These are phyloP conservation scores for Megalopta genalis DNA, from an alignment of 1,140 invertebrate genomes.

Conservation along the genomic window DNA sequence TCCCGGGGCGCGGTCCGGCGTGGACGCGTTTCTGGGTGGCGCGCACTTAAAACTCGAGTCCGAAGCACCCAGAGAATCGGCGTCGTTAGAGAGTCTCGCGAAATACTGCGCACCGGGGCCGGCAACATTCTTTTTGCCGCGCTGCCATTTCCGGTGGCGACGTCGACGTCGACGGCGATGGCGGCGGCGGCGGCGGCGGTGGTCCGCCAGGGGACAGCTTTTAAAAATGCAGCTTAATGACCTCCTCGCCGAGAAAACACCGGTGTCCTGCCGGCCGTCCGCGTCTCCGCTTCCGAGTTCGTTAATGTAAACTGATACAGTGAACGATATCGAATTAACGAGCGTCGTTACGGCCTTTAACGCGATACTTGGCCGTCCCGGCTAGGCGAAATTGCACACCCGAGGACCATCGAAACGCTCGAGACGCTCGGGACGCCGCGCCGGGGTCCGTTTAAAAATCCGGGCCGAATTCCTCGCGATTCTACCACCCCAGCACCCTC, in stretches of 20 bases:
- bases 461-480: too few species aligned
- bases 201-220: conserved; percentile 16
- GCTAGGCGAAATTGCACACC: conserved; percentile 3
- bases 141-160: conserved; percentile 19
- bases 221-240: conserved; percentile 54
- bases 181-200: neutral
- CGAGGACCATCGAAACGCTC: neutral
- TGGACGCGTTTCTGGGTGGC: neutral
- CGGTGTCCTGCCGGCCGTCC: neutral
- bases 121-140: conserved; percentile 1
- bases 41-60: conserved; percentile 12
- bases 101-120: too few species aligned
- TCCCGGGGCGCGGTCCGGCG: too few species aligned
- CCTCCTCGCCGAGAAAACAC: conserved; percentile 15
- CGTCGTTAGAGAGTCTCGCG: conserved; percentile 18
- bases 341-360: conserved; percentile 29
- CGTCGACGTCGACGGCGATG: neutral
- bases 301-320: conserved; percentile 37
- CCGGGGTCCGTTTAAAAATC: neutral
- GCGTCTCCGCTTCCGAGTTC: conserved; percentile 19
- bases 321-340: conserved; percentile 42
- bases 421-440: too few species aligned
- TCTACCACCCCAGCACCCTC: too few species aligned
- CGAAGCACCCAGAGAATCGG: conserved; percentile 13
- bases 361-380: conserved; percentile 13